phyloP scores from a whole-genome alignment of 2,888 invertebrate species.

The Caenorhabditis panamensis region DNA sequence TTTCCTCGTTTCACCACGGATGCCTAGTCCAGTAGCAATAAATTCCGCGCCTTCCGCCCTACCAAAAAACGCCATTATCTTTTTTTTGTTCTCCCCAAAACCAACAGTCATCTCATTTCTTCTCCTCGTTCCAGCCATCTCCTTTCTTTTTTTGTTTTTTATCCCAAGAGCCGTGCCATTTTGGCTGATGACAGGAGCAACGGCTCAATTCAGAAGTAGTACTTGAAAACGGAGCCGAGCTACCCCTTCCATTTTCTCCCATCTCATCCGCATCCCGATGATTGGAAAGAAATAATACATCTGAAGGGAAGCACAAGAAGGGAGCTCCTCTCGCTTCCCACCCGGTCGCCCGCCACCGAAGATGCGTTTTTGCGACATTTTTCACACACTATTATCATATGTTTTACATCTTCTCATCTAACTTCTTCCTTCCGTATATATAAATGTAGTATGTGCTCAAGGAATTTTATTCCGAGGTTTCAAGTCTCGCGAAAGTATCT shows the following conservation, averaged over 20 bases:
- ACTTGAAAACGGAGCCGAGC: slow-evolving; percentile 58
- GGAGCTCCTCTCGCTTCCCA: neutral
- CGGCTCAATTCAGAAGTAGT: slow-evolving; percentile 58
- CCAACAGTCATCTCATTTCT: slow-evolving; percentile 42
- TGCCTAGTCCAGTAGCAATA: slow-evolving; percentile 47
- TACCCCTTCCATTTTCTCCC: slow-evolving; percentile 48
- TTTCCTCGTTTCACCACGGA: slow-evolving; percentile 10
- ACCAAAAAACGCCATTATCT: slow-evolving; percentile 46
- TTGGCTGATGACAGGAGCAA: slow-evolving; percentile 43
- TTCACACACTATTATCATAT: slow-evolving; percentile 58
- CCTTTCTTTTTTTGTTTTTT: slow-evolving; percentile 15
- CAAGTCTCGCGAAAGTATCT: slow-evolving; percentile 7
- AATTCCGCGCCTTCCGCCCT: slow-evolving; percentile 20
- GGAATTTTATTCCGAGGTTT: neutral
- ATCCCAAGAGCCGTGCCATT: slow-evolving; percentile 18
- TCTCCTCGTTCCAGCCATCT: slow-evolving; percentile 8
- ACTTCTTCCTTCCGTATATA: slow-evolving; percentile 8
- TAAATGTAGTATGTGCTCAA: neutral
- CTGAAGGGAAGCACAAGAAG: neutral
- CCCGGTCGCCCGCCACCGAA: neutral
- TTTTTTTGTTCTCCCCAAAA: slow-evolving; percentile 5
- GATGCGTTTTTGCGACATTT: slow-evolving; percentile 54
- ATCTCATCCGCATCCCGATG: slow-evolving; percentile 26
- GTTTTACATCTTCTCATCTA: slow-evolving; percentile 31
- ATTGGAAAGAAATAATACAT: slow-evolving; percentile 23